Percentiles rank a stretch among this genome's conserved stretches.
phyloP scores from a whole-genome alignment of 1,140 invertebrate genomes.

The Zaprionus inermis region DNA sequence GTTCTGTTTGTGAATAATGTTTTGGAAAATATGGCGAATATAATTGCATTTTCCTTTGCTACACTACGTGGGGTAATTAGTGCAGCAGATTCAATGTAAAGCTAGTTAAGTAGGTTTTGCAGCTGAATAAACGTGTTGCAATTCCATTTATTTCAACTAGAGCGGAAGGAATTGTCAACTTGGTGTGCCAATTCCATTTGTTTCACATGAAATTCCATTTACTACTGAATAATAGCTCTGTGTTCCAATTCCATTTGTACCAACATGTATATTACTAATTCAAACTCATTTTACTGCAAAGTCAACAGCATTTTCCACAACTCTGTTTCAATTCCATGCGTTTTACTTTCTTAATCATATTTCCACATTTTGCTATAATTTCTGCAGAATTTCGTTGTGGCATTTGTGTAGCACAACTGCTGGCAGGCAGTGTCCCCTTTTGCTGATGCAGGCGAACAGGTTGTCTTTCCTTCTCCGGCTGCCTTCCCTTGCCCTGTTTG shows the following conservation, averaged over 20 bases:
- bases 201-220: too few relatives aligned
- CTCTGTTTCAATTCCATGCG: too few relatives aligned
- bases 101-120: not conserved
- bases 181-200: not conserved
- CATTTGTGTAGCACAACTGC: constrained; percentile 10
- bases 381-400: too few relatives aligned
- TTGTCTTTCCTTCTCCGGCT: not conserved
- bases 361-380: too few relatives aligned
- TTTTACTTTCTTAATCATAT: too few relatives aligned
- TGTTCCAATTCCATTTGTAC: not conserved
- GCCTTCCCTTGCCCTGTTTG: not conserved
- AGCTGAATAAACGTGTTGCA: too few relatives aligned
- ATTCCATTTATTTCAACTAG: not conserved
- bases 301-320: too few relatives aligned
- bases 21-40: not conserved
- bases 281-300: too few relatives aligned
- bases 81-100: not conserved
- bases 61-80: not conserved
- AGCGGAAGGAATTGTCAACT: too few relatives aligned
- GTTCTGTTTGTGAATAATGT: not conserved
- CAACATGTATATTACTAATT: too few relatives aligned
- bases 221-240: too few relatives aligned
- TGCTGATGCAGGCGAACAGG: not conserved
- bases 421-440: constrained; percentile 10
- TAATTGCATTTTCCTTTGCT: constrained; percentile 2